Percentiles rank a stretch among this genome's conserved stretches.
Conservation (phyloP, 2,888 invertebrate genomes). For the Drosophila neotestacea region DNA sequence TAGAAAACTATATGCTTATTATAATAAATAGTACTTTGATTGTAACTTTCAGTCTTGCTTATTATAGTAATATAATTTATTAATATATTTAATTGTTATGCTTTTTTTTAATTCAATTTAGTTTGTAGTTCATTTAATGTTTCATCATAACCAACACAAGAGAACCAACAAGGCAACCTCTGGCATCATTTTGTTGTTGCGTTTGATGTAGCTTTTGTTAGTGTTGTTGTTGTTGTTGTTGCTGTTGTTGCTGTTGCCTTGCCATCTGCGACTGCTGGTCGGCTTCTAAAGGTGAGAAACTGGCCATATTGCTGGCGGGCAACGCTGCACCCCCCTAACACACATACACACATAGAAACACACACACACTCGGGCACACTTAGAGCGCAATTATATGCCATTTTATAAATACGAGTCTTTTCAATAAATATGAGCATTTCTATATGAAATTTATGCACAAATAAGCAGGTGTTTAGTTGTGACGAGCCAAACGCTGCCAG, state of each 20-base stretch:
- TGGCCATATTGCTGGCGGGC: slow-evolving; percentile 75
- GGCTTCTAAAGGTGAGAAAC: slow-evolving; percentile 80
- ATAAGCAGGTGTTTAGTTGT: slow-evolving; percentile 74
- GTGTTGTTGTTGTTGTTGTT: slow-evolving; percentile 19
- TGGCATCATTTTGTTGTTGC: slow-evolving; percentile 43
- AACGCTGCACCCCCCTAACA: slow-evolving; percentile 65
- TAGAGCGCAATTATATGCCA: slow-evolving; percentile 69
- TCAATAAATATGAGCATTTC: slow-evolving; percentile 75
- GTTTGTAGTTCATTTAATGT: slow-evolving; percentile 42
- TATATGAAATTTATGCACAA: slow-evolving; percentile 70
- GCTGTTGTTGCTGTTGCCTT: slow-evolving; percentile 23
- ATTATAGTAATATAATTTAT: not conserved
- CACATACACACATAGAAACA: slow-evolving; percentile 38
- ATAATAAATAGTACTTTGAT: not conserved
- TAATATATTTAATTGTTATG: not conserved
- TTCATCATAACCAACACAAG: slow-evolving; percentile 27
- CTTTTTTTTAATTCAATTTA: not conserved
- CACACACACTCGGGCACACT: slow-evolving; percentile 27
- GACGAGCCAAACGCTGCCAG: slow-evolving; percentile 51
- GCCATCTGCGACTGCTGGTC: slow-evolving; percentile 67
- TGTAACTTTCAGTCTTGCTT: not conserved
- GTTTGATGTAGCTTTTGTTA: slow-evolving; percentile 6
- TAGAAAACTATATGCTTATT: no score
- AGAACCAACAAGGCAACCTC: slow-evolving; percentile 31
- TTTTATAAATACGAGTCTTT: slow-evolving; percentile 69